Percentiles rank a stretch among this genome's conserved stretches.
Conservation (phyloP, 2,113 vertebrate genomes). For the Neolamprologus brichardi region DNA sequence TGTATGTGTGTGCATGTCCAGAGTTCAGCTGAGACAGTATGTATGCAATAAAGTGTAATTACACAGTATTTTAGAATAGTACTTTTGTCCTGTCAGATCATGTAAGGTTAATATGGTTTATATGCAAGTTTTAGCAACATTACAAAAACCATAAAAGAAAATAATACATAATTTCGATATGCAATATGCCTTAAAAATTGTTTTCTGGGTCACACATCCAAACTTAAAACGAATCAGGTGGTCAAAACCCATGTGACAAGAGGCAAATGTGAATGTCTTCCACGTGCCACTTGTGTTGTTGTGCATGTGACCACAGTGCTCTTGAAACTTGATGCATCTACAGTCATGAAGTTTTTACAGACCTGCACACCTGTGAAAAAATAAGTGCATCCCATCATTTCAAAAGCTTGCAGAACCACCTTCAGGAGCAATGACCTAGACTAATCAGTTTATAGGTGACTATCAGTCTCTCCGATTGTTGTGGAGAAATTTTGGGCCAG, state of each 20-base stretch:
- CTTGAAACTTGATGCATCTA: neutral
- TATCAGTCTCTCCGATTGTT: neutral
- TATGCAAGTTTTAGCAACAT: neutral
- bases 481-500: neutral
- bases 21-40: neutral
- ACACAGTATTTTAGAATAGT: neutral
- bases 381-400: neutral
- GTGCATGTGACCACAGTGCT: neutral
- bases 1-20: neutral
- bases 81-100: neutral
- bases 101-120: neutral
- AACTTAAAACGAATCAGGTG: conserved; percentile 27
- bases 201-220: conserved; percentile 42
- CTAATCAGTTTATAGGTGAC: neutral
- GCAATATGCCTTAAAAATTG: neutral
- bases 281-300: neutral
- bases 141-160: neutral
- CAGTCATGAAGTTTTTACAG: neutral
- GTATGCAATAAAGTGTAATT: neutral
- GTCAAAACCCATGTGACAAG: neutral
- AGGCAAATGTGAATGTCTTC: neutral
- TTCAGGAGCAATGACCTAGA: neutral
- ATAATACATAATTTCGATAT: neutral
- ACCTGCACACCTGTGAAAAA: neutral
- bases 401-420: neutral